Evolutionary conservation across 2,113 vertebrate genomes (phyloP).

Genomic region (Nerophis lumbriciformis): DNA sequence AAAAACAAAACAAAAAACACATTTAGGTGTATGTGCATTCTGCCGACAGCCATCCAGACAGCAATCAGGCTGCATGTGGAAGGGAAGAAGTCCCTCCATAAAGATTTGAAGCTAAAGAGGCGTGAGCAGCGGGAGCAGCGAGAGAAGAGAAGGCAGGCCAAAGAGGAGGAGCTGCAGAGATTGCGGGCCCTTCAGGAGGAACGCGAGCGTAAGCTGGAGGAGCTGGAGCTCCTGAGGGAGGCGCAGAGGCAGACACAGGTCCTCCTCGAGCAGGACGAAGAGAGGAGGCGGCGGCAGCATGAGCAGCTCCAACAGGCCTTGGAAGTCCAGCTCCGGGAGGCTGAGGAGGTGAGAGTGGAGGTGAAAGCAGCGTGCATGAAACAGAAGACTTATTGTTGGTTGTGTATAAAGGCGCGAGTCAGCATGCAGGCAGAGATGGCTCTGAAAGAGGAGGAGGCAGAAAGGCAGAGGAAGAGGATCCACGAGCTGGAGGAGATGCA

Average conservation of each 20-base stretch:
- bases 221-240: conserved; percentile 89
- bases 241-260: conserved; percentile 84
- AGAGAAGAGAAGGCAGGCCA: conserved; percentile 77
- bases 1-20: neutral
- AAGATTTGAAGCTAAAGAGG: conserved; percentile 87
- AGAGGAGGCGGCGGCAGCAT: conserved; percentile 81
- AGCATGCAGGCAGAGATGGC: conserved; percentile 95
- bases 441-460: conserved; percentile 85
- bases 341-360: conserved; percentile 77
- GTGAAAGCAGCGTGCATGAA: neutral
- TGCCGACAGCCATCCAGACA: conserved; percentile 84
- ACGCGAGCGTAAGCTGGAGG: conserved; percentile 84
- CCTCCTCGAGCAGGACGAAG: conserved; percentile 83
- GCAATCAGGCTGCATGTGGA: conserved; percentile 85
- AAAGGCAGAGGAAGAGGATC: conserved; percentile 85
- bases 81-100: conserved; percentile 87
- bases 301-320: conserved; percentile 85
- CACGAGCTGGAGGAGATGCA: conserved; percentile 91
- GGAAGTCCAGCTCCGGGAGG: conserved; percentile 83
- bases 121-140: conserved; percentile 85
- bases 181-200: conserved; percentile 89
- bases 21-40: neutral
- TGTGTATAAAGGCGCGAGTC: conserved; percentile 76
- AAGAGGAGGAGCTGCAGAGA: conserved; percentile 84
- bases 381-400: neutral